Evolutionary conservation across 2,888 invertebrate species (phyloP).

Genomic region (Steinernema carpocapsae): DNA sequence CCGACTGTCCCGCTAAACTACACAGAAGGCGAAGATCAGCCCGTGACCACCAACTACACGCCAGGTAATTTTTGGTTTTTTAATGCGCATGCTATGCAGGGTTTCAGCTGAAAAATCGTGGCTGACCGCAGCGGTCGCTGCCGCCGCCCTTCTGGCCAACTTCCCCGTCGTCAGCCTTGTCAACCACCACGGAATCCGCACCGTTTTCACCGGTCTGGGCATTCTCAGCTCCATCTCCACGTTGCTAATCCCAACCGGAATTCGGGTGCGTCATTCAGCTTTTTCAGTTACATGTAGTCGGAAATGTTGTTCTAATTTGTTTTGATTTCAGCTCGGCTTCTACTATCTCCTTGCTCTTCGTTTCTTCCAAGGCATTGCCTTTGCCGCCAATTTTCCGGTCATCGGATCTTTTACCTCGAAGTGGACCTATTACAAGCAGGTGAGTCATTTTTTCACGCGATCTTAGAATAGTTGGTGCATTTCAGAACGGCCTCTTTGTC

Average conservation of each 20-base stretch:
- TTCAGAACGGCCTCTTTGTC: conserved; percentile 58
- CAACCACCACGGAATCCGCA: conserved; percentile 49
- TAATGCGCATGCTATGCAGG: too few relatives aligned
- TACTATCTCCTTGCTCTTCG: conserved; percentile 50
- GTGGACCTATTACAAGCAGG: conserved; percentile 60
- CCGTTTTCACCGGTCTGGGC: conserved; percentile 54
- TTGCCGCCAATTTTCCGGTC: conserved; percentile 60
- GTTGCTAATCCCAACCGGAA: conserved; percentile 51
- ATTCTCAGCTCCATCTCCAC: conserved; percentile 53
- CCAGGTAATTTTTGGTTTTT: conserved; percentile 5
- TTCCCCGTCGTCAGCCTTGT: conserved; percentile 54
- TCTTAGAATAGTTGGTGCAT: not conserved
- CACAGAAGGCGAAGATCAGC: not conserved
- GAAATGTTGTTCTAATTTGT: too few relatives aligned
- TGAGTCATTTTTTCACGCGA: conserved; percentile 8
- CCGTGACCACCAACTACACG: conserved; percentile 29
- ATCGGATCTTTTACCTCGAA: conserved; percentile 58
- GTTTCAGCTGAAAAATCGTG: conserved; percentile 52
- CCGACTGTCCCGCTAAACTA: conserved; percentile 36
- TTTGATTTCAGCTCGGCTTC: conserved; percentile 56
- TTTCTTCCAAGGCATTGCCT: conserved; percentile 55
- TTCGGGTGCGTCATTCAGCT: conserved; percentile 52
- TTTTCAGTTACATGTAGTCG: too few relatives aligned
- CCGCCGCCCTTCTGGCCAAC: conserved; percentile 55
- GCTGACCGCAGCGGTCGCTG: conserved; percentile 55